These are phyloP conservation scores for Pitangus sulphuratus DNA, from an alignment of 2,797 vertebrate species.

Conservation along the genomic window DNA sequence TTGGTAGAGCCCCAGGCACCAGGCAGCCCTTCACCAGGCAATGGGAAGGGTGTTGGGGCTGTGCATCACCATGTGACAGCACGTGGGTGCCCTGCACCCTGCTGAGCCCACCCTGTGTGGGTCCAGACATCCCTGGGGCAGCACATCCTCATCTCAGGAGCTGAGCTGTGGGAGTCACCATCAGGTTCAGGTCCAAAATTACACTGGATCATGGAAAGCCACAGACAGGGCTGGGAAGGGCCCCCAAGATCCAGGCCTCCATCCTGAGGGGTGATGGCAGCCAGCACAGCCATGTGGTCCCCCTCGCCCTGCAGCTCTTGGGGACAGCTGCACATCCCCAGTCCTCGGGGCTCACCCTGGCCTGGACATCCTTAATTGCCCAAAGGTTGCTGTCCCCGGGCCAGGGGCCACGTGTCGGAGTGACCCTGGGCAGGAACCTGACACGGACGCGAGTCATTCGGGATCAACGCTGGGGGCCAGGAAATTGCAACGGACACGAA, in stretches of 20 bases:
- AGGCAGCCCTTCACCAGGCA: neutral
- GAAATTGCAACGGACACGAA: slow-evolving; percentile 91
- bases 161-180: fast-evolving
- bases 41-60: fast-evolving
- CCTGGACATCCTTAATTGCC: slow-evolving; percentile 55
- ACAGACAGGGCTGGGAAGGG: neutral
- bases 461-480: slow-evolving; percentile 86
- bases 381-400: slow-evolving; percentile 18
- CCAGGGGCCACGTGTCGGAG: slow-evolving; percentile 52
- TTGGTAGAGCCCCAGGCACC: fast-evolving
- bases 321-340: neutral
- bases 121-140: fast-evolving
- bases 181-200: neutral
- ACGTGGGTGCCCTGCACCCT: fast-evolving
- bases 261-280: fast-evolving
- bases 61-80: fast-evolving
- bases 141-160: neutral
- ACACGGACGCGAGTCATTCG: slow-evolving; percentile 75
- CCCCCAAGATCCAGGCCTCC: neutral
- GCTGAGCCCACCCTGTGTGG: fast-evolving
- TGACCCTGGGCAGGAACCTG: neutral
- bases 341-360: neutral
- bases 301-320: fast-evolving
- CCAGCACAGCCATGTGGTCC: fast-evolving
- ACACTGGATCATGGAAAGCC: fast-evolving